Evolutionary conservation across 2,113 vertebrate species (phyloP).

Genomic region (Anguilla rostrata): DNA sequence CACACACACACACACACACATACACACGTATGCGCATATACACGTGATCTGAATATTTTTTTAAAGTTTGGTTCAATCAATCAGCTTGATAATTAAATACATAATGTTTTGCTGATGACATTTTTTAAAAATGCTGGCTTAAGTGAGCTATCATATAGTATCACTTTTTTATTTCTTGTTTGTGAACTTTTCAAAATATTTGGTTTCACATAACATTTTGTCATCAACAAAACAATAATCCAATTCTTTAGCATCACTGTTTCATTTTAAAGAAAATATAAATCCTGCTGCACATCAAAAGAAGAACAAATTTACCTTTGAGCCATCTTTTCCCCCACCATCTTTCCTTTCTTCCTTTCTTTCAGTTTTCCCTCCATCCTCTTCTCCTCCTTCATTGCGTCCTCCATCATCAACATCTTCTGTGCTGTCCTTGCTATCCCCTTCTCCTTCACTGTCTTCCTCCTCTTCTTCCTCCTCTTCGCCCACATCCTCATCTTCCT

Average conservation of each 20-base stretch:
- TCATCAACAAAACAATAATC: background rate
- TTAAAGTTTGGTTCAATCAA: no score
- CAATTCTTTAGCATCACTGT: background rate
- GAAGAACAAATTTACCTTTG: background rate
- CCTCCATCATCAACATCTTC: background rate
- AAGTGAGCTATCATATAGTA: no score
- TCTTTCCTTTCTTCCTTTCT: background rate
- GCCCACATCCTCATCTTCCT: background rate
- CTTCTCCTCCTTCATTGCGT: background rate
- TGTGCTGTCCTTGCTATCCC: background rate
- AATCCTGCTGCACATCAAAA: background rate
- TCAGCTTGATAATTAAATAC: no score
- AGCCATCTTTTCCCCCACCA: background rate
- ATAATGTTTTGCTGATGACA: no score
- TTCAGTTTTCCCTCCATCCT: background rate
- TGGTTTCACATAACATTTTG: background rate
- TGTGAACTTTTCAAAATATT: no score
- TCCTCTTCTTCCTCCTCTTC: background rate
- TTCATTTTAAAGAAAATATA: no score
- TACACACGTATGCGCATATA: background rate
- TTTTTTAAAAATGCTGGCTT: background rate
- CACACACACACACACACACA: slow-evolving; percentile 2
- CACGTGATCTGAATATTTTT: background rate
- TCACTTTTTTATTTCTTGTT: no score
- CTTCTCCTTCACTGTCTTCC: background rate